Evolutionary conservation across 2,113 vertebrate species (phyloP).

Genomic region (Donacobius atricapilla): DNA sequence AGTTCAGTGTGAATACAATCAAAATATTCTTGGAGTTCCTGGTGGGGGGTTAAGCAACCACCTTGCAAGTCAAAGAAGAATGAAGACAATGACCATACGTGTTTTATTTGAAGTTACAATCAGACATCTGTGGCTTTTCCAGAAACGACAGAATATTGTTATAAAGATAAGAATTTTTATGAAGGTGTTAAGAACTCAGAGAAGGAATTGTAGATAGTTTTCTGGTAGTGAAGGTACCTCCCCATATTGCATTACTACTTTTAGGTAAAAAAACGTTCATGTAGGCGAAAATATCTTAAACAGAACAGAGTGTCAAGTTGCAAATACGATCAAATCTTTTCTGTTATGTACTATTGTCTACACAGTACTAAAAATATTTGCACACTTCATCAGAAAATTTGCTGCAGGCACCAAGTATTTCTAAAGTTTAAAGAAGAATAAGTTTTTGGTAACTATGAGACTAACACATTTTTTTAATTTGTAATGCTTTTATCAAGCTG

Average conservation of each 20-base stretch:
- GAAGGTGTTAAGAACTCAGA: background rate
- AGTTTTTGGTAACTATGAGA: background rate
- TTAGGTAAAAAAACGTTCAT: background rate
- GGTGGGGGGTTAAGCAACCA: background rate
- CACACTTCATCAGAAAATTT: background rate
- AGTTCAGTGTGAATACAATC: background rate
- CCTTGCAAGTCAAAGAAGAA: background rate
- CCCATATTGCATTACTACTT: background rate
- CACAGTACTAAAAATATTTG: background rate
- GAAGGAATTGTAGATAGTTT: background rate
- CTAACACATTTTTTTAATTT: background rate
- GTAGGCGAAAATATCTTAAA: background rate
- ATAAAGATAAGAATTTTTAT: background rate
- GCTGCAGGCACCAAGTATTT: background rate
- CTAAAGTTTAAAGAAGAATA: background rate
- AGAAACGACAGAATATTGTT: background rate
- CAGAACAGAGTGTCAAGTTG: background rate
- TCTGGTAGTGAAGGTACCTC: background rate
- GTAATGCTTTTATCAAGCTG: slow-evolving; percentile 73
- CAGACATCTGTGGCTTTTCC: background rate
- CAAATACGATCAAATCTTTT: background rate
- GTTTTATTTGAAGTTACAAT: background rate
- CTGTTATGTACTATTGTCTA: background rate
- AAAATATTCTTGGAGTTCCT: background rate
- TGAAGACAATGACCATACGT: accelerated